Evolutionary conservation across 2,113 vertebrate species (phyloP).

Genomic region (Ptyas mucosa): DNA sequence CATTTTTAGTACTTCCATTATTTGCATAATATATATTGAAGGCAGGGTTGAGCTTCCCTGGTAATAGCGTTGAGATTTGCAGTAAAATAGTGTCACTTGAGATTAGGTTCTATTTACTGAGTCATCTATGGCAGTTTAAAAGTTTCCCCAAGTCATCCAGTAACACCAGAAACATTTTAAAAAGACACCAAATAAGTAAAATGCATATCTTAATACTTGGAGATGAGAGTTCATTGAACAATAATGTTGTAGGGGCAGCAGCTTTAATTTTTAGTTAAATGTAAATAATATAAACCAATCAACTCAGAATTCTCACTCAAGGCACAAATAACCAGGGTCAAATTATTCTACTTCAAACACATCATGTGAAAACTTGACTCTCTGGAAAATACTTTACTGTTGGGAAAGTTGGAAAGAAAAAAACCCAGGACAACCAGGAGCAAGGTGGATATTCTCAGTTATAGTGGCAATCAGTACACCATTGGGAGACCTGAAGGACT

Average conservation of each 20-base stretch:
- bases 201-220: not conserved
- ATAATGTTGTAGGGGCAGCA: not conserved
- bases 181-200: not conserved
- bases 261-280: not conserved
- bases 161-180: not conserved
- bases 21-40: not conserved
- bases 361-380: not conserved
- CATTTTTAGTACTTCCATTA: not conserved
- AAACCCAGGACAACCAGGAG: not conserved
- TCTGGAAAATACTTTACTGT: not conserved
- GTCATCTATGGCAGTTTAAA: not conserved
- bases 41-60: not conserved
- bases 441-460: not conserved
- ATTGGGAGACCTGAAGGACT: not conserved
- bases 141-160: not conserved
- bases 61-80: not conserved
- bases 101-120: too few relatives aligned
- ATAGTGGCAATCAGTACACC: not conserved
- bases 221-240: not conserved
- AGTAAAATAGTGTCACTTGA: not conserved
- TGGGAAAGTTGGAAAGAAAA: not conserved
- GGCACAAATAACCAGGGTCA: not conserved
- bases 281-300: not conserved
- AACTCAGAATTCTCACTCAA: not conserved
- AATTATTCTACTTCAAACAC: not conserved